Evolutionary conservation across 2,113 vertebrate genomes (phyloP).

Genomic region (Gymnocephalus cernua): DNA sequence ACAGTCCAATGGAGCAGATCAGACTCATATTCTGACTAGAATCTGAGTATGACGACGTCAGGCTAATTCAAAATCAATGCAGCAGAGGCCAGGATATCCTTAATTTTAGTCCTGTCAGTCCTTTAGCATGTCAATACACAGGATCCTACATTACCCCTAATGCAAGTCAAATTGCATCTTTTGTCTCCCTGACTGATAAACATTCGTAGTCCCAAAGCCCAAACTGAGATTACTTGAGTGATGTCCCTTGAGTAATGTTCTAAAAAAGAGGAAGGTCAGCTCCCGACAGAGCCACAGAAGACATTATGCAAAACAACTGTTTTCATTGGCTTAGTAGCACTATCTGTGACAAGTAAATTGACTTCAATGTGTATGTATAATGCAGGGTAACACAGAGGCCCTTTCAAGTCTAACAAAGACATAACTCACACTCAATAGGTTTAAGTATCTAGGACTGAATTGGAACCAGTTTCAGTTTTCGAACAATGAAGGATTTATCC

Average conservation of each 20-base stretch:
- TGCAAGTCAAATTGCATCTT: not conserved
- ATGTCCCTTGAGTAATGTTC: not conserved
- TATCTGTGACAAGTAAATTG: not conserved
- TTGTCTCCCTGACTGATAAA: not conserved
- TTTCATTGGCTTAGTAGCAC: no score
- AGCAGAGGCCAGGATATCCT: not conserved
- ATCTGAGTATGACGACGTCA: no score
- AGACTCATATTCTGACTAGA: no score
- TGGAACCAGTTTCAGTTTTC: not conserved
- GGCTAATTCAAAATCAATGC: not conserved
- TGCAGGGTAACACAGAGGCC: not conserved
- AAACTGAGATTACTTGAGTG: not conserved
- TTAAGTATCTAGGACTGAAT: not conserved
- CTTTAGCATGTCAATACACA: not conserved
- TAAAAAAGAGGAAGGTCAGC: not conserved
- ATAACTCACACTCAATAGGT: not conserved
- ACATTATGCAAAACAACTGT: no score
- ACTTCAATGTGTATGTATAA: not conserved
- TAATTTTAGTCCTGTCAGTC: not conserved
- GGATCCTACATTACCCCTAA: not conserved
- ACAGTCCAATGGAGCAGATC: no score
- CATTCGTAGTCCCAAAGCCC: not conserved
- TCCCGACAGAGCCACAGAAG: not conserved
- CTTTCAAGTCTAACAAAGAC: conserved; percentile 4
- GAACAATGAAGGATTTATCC: not conserved